phyloP scores from a whole-genome alignment of 2,888 invertebrate species.

The Tholera decimalis region DNA sequence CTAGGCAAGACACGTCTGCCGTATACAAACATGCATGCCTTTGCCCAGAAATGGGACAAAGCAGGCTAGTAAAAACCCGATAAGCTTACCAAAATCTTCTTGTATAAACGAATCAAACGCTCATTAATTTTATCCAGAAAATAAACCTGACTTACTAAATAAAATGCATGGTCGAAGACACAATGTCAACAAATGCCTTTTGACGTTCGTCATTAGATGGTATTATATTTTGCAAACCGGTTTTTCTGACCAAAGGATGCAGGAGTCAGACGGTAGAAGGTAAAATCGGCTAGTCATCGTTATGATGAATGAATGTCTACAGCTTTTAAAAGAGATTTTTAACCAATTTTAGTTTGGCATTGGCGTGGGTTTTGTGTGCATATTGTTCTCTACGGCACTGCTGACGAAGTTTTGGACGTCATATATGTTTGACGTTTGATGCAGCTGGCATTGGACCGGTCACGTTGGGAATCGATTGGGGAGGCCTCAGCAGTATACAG shows the following conservation, averaged over 20 bases:
- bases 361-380: neutral
- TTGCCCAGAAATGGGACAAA: too few species aligned
- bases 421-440: too few species aligned
- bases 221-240: slow-evolving; percentile 37
- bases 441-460: too few species aligned
- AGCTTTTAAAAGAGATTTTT: neutral
- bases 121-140: neutral
- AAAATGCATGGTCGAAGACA: slow-evolving; percentile 16
- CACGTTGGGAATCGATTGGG: too few species aligned
- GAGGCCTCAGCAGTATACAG: too few species aligned
- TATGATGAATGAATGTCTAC: neutral
- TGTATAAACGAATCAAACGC: too few species aligned
- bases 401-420: too few species aligned
- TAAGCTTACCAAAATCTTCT: neutral
- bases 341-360: neutral
- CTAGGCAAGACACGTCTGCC: too few species aligned
- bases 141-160: neutral
- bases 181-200: neutral
- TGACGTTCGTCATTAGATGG: slow-evolving; percentile 17
- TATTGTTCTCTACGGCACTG: too few species aligned
- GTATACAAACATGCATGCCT: too few species aligned
- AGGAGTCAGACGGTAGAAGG: slow-evolving; percentile 12
- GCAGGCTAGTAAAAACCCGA: too few species aligned
- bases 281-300: slow-evolving; percentile 13
- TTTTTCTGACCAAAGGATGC: slow-evolving; percentile 11